Base-by-base conservation (phyloP, 23 tunicate genomes). In the Phallusia fumigata region DNA sequence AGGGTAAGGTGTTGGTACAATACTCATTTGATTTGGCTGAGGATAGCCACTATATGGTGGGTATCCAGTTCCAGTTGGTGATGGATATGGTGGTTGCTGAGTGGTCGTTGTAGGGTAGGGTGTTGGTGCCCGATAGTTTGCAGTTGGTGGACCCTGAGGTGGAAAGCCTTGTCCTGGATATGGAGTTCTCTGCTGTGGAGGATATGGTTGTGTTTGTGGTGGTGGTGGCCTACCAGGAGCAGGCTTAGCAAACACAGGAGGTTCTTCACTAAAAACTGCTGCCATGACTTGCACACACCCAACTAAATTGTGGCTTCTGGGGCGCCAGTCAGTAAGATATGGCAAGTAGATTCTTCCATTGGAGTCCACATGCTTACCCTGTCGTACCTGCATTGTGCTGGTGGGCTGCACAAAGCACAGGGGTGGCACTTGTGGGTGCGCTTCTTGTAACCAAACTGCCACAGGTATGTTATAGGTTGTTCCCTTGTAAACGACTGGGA, bases 341-440 rank as follows among this genome's bases (percentile, higher is more conserved):
- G 97, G 97, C 80, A 97, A 65, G 84, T 92, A 97, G 35, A 97
- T 76, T 64, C 93, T 85, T 64, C 99, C 99, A 76, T 86, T 88
- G 13, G 86, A 86, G 65, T 97, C 99, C 44, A 97, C 99, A 92
- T 97, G 97, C 75, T 90, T 88, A 1, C 99, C 97, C 30, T 88
- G 99, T 30, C 89, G 82, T 21, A 97, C 97, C 83, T 86, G 91
- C 99, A 97, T 97, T 35, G 93, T 74, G 33, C 84, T 81, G 22
- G 99, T 97, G 32, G 99, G 99, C 79, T 83, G 84, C 19, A 97
- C 99, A 81, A 78, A 97, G 52, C 97, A 94, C 31, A 92, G 44
- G 32, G 99, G 99, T 35, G 99, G 87, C 36, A 78, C 31, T 19
- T 82, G 81, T 30, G 99, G 99, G 53, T 92, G 97, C 10, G 87